phyloP scores from a whole-genome alignment of 2,113 vertebrate genomes.

The Pangasianodon gigas region DNA sequence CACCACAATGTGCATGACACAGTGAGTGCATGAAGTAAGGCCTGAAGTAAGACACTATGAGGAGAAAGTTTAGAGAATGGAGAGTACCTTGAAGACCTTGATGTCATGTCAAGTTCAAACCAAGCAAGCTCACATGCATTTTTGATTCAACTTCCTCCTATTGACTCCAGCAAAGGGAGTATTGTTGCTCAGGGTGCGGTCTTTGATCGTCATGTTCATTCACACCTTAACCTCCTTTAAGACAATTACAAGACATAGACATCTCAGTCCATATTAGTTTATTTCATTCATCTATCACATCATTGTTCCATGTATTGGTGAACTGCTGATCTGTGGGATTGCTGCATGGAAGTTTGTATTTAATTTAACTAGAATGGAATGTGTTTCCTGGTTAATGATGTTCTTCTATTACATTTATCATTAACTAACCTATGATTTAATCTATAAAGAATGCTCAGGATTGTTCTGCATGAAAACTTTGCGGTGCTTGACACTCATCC shows the following conservation, averaged over 20 bases:
- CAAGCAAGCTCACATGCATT: neutral
- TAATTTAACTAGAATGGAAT: constrained; percentile 33
- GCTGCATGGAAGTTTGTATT: neutral
- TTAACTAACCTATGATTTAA: constrained; percentile 32
- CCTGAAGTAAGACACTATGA: neutral
- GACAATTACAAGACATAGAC: constrained; percentile 24
- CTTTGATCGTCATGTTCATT: neutral
- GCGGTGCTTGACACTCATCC: constrained; percentile 39
- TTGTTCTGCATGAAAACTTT: constrained; percentile 9
- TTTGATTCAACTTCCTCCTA: constrained; percentile 38
- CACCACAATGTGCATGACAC: neutral
- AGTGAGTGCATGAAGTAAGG: neutral
- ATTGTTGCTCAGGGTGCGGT: constrained; percentile 1
- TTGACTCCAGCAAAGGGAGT: constrained; percentile 27
- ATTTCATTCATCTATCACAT: neutral
- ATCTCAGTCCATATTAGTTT: neutral
- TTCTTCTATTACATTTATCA: constrained; percentile 29
- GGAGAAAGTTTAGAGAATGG: neutral
- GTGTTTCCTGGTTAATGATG: constrained; percentile 17
- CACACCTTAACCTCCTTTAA: neutral
- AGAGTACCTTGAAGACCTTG: constrained; percentile 31
- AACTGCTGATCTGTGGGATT: neutral
- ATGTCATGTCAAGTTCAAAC: neutral
- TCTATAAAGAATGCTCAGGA: neutral
- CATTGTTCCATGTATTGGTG: neutral